Conservation (phyloP, 2,113 vertebrate genomes). For the Isichthys henryi region DNA sequence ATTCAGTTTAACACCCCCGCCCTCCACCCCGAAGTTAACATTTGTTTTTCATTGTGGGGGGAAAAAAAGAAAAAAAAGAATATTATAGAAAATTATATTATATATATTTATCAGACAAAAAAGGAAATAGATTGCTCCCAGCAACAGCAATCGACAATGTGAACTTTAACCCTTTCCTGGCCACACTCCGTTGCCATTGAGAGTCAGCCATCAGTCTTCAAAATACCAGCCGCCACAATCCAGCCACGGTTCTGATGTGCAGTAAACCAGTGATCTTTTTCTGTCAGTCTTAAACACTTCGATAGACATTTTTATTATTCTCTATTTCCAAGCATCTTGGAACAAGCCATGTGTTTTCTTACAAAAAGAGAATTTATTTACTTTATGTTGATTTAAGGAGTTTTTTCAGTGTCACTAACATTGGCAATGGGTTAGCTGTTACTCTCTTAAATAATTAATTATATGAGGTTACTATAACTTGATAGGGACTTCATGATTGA, state of each 20-base stretch:
- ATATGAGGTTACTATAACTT: neutral
- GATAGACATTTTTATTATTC: neutral
- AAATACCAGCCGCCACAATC: neutral
- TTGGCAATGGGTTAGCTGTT: neutral
- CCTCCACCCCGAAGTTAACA: conserved; percentile 8
- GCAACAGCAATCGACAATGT: conserved; percentile 17
- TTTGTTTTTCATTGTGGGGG: conserved; percentile 34
- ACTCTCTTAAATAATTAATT: neutral
- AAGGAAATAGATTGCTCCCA: conserved; percentile 20
- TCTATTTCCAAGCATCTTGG: neutral
- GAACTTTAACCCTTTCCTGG: conserved; percentile 31
- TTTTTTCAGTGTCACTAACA: neutral
- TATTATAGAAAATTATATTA: conserved; percentile 24
- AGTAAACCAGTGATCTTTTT: neutral
- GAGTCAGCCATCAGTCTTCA: neutral
- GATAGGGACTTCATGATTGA: neutral
- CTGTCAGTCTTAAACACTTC: neutral
- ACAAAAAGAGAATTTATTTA: neutral
- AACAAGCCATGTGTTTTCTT: neutral
- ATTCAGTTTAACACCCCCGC: conserved; percentile 22
- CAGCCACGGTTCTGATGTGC: neutral
- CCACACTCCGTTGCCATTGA: neutral
- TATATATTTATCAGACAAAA: conserved; percentile 34
- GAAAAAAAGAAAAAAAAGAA: conserved; percentile 23
- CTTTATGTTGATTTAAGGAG: neutral